These are phyloP conservation scores for Yponomeuta cagnagella DNA, from an alignment of 2,888 invertebrate species.

Conservation along the genomic window DNA sequence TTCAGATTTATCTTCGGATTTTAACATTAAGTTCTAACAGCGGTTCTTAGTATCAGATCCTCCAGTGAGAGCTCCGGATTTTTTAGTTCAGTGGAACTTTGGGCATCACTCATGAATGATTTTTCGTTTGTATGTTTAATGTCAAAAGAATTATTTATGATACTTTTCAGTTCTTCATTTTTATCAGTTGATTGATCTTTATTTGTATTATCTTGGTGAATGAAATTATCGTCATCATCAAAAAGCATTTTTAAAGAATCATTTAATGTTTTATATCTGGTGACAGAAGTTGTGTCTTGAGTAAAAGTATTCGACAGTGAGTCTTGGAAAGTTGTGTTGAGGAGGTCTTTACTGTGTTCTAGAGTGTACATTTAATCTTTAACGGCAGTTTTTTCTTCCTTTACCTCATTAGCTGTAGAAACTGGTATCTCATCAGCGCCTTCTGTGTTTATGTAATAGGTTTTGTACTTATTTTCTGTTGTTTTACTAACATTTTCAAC, in stretches of 20 bases:
- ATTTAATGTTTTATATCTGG: not conserved
- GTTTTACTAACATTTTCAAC: not conserved
- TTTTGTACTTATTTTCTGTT: not conserved
- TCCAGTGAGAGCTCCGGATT: too few relatives aligned
- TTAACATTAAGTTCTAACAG: too few relatives aligned
- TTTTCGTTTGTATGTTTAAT: too few relatives aligned
- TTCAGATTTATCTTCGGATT: too few relatives aligned
- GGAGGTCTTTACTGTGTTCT: not conserved
- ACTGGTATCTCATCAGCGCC: not conserved
- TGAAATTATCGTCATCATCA: not conserved
- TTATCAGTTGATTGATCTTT: not conserved
- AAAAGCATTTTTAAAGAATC: not conserved
- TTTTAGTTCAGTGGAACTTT: too few relatives aligned
- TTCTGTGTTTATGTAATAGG: not conserved
- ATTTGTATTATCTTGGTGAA: not conserved
- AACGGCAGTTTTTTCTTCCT: not conserved
- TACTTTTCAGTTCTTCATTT: too few relatives aligned
- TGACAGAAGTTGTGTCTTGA: too few relatives aligned
- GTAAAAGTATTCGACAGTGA: too few relatives aligned
- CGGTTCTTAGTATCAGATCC: too few relatives aligned
- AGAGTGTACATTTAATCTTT: not conserved
- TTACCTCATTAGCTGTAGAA: not conserved
- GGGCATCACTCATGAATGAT: too few relatives aligned
- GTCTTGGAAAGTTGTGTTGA: too few relatives aligned
- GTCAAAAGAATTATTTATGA: too few relatives aligned